Conservation (phyloP, 2,113 vertebrate genomes). For the western clawed frog (Xenopus tropicalis) region DNA sequence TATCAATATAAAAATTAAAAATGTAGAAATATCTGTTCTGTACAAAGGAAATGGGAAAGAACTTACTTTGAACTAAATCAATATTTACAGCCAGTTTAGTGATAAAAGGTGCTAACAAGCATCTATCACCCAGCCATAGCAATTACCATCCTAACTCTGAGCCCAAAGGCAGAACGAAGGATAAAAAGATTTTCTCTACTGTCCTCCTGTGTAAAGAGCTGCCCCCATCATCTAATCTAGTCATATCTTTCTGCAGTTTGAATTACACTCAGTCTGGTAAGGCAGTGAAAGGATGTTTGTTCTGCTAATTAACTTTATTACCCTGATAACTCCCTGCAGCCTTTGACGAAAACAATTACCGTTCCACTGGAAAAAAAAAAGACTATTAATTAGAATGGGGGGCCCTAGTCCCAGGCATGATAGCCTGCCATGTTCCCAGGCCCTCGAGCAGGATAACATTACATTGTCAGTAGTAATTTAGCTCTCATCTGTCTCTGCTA, state of each 20-base stretch:
- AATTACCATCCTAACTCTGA: constrained; percentile 47
- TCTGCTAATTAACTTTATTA: constrained; percentile 99
- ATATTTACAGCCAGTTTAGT: neutral
- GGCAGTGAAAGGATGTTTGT: constrained; percentile 91
- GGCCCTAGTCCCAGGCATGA: constrained; percentile 78
- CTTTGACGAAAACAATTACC: constrained; percentile 99
- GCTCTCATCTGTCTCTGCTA: constrained; percentile 99
- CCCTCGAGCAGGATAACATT: constrained; percentile 94
- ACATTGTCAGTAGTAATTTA: constrained; percentile 98
- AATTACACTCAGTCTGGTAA: constrained; percentile 82
- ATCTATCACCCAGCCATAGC: neutral
- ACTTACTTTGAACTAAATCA: no score
- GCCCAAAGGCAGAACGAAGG: constrained; percentile 58
- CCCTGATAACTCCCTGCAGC: constrained; percentile 98
- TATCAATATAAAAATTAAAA: no score
- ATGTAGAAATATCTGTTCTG: no score
- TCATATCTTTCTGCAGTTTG: constrained; percentile 80
- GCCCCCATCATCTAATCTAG: constrained; percentile 76
- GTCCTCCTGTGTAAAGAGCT: constrained; percentile 73
- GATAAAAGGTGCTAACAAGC: neutral
- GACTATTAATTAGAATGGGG: constrained; percentile 88
- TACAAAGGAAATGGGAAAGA: no score
- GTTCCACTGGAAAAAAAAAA: constrained; percentile 61
- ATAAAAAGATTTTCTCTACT: constrained; percentile 65
- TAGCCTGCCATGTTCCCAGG: constrained; percentile 86